Evolutionary conservation across 2,113 vertebrate genomes (phyloP).

Genomic region (Sturnus vulgaris): DNA sequence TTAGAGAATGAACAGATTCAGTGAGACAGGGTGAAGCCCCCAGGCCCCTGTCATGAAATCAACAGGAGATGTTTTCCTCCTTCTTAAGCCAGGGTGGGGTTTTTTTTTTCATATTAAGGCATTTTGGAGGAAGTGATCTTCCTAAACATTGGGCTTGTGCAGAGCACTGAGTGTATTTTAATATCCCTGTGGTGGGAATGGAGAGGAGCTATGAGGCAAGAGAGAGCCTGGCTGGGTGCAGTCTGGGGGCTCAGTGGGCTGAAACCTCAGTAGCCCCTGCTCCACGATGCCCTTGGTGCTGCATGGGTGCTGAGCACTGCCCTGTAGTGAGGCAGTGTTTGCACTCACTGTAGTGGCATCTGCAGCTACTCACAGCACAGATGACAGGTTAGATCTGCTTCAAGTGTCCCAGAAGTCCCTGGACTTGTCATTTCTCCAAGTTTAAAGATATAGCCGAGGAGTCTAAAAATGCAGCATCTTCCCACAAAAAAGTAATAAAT

Average conservation of each 20-base stretch:
- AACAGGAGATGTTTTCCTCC: neutral
- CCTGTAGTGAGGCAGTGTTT: neutral
- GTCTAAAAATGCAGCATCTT: slow-evolving; percentile 14
- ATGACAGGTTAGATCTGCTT: slow-evolving; percentile 47
- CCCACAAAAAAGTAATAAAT: neutral
- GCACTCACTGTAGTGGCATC: neutral
- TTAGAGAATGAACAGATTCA: neutral
- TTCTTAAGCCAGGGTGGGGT: neutral
- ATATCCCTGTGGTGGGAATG: neutral
- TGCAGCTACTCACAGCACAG: slow-evolving; percentile 2
- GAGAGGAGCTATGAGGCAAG: neutral
- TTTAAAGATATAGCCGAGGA: neutral
- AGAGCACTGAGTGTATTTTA: accelerated
- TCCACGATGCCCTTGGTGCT: accelerated
- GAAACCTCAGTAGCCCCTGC: neutral
- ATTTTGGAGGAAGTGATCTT: neutral
- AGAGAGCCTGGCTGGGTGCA: neutral
- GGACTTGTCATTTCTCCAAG: slow-evolving; percentile 49
- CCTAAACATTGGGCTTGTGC: neutral
- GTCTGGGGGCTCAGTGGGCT: neutral
- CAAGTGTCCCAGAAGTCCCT: slow-evolving; percentile 33
- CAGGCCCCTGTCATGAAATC: neutral
- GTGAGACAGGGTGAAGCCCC: neutral
- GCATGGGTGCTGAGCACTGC: neutral
- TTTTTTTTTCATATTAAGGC: neutral